Percentiles rank a stretch among this genome's conserved stretches.
Conservation (phyloP, 2,797 vertebrate genomes). For the Myotis planiceps region DNA sequence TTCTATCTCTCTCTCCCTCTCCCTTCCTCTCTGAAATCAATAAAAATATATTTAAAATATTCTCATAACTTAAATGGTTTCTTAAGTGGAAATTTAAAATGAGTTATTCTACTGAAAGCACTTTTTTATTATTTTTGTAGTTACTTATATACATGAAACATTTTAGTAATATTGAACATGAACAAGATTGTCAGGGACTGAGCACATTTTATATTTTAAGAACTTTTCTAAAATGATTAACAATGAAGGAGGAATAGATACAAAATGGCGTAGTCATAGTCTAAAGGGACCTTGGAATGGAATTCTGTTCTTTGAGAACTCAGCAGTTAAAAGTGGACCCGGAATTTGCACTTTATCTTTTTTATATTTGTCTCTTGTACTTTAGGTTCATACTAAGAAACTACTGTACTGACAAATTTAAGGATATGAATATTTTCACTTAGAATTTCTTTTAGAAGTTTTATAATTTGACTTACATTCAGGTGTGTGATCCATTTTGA, state of each 20-base stretch:
- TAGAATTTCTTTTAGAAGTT: neutral
- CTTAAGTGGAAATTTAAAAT: too few relatives aligned
- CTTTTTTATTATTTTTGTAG: neutral
- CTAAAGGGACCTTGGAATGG: neutral
- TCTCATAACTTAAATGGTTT: too few relatives aligned
- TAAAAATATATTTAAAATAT: too few relatives aligned
- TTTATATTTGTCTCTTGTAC: neutral
- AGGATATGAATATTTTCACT: neutral
- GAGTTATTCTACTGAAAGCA: neutral
- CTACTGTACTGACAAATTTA: neutral
- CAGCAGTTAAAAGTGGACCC: neutral
- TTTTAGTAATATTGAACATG: neutral
- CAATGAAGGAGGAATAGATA: neutral
- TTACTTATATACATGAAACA: neutral
- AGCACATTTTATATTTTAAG: neutral
- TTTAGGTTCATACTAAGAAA: neutral
- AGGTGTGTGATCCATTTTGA: neutral
- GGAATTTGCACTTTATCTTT: neutral
- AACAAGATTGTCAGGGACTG: neutral
- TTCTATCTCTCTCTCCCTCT: neutral
- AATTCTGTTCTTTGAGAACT: neutral
- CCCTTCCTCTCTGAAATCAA: too few relatives aligned
- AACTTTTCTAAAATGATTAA: conserved; percentile 2
- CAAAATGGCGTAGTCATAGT: neutral
- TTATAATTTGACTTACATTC: neutral